Conservation (phyloP, 2,888 invertebrate species). For the Calameuta filiformis region DNA sequence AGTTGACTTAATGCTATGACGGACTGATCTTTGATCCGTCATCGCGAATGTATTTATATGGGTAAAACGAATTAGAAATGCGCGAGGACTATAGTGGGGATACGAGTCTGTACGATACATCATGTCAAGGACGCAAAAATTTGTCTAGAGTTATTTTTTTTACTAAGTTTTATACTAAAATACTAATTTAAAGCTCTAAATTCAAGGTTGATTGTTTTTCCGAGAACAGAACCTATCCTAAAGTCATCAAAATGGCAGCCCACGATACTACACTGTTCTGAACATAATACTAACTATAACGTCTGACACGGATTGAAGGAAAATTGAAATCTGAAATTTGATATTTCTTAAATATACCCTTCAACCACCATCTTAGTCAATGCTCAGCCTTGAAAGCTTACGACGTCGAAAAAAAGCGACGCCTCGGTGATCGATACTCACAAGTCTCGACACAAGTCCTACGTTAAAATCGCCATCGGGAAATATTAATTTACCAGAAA, state of each 20-base stretch:
- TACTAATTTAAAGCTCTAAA: not conserved
- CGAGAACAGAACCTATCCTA: not conserved
- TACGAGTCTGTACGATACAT: not conserved
- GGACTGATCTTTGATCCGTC: conserved; percentile 6
- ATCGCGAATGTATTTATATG: conserved; percentile 16
- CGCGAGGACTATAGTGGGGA: not conserved
- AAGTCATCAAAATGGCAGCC: not conserved
- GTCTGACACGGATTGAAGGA: not conserved
- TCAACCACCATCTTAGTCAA: not conserved
- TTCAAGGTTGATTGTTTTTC: not conserved
- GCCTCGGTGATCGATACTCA: conserved; percentile 2
- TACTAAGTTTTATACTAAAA: not conserved
- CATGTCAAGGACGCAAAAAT: not conserved
- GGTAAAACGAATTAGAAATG: conserved; percentile 16
- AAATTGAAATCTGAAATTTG: not conserved
- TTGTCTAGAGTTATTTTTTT: not conserved
- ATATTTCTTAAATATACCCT: not conserved
- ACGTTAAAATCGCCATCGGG: not conserved
- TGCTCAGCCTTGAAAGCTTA: not conserved
- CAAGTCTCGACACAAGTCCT: not conserved
- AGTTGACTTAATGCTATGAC: not conserved
- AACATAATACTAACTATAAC: not conserved
- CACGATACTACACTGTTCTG: not conserved
- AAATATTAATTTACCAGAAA: not conserved
- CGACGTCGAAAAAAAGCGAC: not conserved